Evolutionary conservation across 2,888 invertebrate species (phyloP), one percentile per base, ranked within the genome.

Genomic region (Microctonus brassicae): DNA sequence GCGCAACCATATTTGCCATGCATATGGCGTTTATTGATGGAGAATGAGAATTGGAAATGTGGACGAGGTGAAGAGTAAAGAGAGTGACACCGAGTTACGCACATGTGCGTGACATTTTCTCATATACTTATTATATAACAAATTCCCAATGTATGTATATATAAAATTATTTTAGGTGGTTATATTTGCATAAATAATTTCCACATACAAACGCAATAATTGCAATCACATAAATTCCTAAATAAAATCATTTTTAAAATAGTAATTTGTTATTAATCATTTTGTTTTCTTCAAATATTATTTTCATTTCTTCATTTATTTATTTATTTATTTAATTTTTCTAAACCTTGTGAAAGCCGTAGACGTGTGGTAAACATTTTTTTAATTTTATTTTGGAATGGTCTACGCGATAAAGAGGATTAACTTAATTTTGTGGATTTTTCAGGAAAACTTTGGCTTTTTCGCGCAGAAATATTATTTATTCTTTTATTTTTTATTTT

Each of bases 1-100:
- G 24, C 36, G 72, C n/a, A n/a, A 68, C 75, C 60, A 65, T 64
- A 74, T 73, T 72, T 69, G 71, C 67, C 64, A 47, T 72, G 72
- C 75, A 76, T 72, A 72, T 73, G 73, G 75, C 75, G 76, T 39
- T 39, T 39, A 39, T 39, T 39, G 39, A 39, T 39, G 39, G 39
- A 39, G 39, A 39, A 39, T 39, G 39, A 39, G 39, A 39, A 39
- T 39, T 39, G 39, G 39, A 39, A 39, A n/a, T n/a, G 39, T 39
- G 39, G n/a, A n/a, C n/a, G 39, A 39, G n/a, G n/a, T n/a, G n/a
- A 13, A 13, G 39, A 39, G 39, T n/a, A 39, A 39, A n/a, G 39
- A n/a, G n/a, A n/a, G n/a, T 39, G 39, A n/a, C n/a, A n/a, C n/a
- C n/a, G 36, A 4, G 36, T 36, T 36, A 39, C 39, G n/a, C 39